A percentile compares a stretch with the other conserved stretches of the same genome.
Evolutionary conservation across 64 coral and sea anemone genomes (phyloP).

Genomic region (Actinia tenebrosa): DNA sequence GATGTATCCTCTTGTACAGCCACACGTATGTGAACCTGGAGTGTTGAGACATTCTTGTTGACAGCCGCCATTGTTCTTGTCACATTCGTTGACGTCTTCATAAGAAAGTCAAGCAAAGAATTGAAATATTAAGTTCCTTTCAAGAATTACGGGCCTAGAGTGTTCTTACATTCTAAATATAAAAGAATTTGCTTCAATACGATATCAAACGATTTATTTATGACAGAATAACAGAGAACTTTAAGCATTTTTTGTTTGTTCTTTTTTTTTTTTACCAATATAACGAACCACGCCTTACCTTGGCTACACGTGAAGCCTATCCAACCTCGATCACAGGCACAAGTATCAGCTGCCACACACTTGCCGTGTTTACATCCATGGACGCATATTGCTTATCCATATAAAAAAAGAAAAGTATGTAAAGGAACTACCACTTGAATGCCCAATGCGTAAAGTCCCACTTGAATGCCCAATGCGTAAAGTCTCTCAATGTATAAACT

Average conservation of each 20-base stretch:
- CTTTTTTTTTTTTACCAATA: neutral
- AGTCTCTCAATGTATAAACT: neutral
- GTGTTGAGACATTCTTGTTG: constrained; percentile 21
- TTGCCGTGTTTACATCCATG: neutral
- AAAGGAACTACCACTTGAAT: neutral
- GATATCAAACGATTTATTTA: neutral
- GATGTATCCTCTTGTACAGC: constrained; percentile 1
- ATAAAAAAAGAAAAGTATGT: neutral
- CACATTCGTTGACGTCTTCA: constrained; percentile 39
- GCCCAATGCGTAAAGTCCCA: no score
- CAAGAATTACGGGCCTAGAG: no score
- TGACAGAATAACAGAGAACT: neutral
- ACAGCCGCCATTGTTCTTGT: constrained; percentile 32
- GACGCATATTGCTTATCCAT: neutral
- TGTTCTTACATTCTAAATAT: no score
- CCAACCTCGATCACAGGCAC: constrained; percentile 1
- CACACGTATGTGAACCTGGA: constrained; percentile 14
- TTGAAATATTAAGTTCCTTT: no score
- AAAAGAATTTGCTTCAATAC: no score
- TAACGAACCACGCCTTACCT: neutral
- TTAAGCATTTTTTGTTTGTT: neutral
- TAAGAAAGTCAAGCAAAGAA: neutral
- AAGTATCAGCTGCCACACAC: neutral
- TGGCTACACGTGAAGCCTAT: neutral
- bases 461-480: no score